These are phyloP conservation scores for Hydractinia symbiolongicarpus DNA, from an alignment of 30 jellyfish, hydroid and myxozoan species.

Conservation along the genomic window DNA sequence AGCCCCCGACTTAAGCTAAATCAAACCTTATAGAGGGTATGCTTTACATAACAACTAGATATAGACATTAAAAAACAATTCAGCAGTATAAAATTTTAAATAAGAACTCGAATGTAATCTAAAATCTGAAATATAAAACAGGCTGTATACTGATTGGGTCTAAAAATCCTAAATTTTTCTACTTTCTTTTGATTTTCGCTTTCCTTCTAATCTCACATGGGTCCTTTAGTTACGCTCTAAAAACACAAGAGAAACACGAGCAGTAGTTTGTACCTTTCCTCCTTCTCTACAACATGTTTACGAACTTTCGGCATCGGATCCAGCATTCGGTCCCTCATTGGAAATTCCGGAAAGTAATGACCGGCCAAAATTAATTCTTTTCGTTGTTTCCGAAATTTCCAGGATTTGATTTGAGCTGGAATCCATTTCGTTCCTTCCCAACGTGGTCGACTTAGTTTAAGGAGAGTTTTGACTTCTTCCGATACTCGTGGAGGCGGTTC, in stretches of 20 bases:
- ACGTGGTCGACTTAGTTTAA: constrained; percentile 8
- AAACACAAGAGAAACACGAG: background rate
- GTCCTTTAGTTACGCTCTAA: background rate
- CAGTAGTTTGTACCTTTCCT: constrained; percentile 29
- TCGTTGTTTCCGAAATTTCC: constrained; percentile 50
- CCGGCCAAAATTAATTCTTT: constrained; percentile 62
- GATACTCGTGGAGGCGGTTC: constrained; percentile 50
- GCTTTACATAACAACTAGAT: too few relatives aligned
- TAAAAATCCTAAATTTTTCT: too few relatives aligned
- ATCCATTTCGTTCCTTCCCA: constrained; percentile 15
- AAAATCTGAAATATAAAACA: too few relatives aligned
- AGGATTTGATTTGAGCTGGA: constrained; percentile 53
- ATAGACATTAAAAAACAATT: too few relatives aligned
- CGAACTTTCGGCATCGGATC: constrained; percentile 49
- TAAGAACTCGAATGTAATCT: too few relatives aligned
- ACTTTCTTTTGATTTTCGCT: too few relatives aligned
- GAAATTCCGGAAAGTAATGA: constrained; percentile 76
- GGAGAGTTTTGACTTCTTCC: constrained; percentile 34
- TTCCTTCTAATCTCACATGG: too few relatives aligned
- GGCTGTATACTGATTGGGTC: too few relatives aligned
- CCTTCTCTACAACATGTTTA: constrained; percentile 32
- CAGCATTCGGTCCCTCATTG: constrained; percentile 75
- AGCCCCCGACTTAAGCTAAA: too few relatives aligned
- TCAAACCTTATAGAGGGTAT: too few relatives aligned
- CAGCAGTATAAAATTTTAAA: too few relatives aligned